Percentiles rank a stretch among this genome's conserved stretches.
Conservation (phyloP, 2,797 vertebrate species). For the Aplochiton taeniatus region DNA sequence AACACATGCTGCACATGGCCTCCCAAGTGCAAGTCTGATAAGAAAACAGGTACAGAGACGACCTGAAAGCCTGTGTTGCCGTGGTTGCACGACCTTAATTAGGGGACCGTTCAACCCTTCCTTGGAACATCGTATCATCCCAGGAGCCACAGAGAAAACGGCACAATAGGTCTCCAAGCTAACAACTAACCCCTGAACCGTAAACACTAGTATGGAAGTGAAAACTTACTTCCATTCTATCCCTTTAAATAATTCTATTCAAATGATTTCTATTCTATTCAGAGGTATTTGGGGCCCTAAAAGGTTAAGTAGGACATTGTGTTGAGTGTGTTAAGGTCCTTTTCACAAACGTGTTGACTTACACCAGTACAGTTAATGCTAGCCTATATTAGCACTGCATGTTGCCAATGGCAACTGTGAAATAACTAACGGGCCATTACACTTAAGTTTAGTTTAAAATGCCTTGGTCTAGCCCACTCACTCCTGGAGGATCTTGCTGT, state of each 20-base stretch:
- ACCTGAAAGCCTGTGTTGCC: not conserved
- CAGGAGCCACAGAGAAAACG: slow-evolving; percentile 14
- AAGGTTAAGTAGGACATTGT: too few species aligned
- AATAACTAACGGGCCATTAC: too few species aligned
- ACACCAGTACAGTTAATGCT: not conserved
- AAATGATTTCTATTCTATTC: too few species aligned
- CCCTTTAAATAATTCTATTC: too few species aligned
- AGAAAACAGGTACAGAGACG: slow-evolving; percentile 1
- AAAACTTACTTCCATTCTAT: too few species aligned
- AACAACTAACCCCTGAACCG: slow-evolving; percentile 11
- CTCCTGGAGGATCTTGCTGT: slow-evolving; percentile 86
- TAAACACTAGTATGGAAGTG: not conserved
- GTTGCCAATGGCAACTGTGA: too few species aligned
- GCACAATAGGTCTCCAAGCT: slow-evolving; percentile 16
- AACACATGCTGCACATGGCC: not conserved
- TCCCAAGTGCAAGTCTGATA: slow-evolving; percentile 15
- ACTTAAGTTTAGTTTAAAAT: not conserved
- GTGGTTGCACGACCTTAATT: not conserved
- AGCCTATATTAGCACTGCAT: not conserved
- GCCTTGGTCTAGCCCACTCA: slow-evolving; percentile 47
- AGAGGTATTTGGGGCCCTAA: too few species aligned
- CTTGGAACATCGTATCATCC: slow-evolving; percentile 36
- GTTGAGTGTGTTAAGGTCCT: too few species aligned
- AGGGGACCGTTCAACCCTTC: slow-evolving; percentile 22
- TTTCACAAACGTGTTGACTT: too few species aligned